Evolutionary conservation across 2,888 invertebrate species (phyloP).

Genomic region (Synanthedon vespiformis): DNA sequence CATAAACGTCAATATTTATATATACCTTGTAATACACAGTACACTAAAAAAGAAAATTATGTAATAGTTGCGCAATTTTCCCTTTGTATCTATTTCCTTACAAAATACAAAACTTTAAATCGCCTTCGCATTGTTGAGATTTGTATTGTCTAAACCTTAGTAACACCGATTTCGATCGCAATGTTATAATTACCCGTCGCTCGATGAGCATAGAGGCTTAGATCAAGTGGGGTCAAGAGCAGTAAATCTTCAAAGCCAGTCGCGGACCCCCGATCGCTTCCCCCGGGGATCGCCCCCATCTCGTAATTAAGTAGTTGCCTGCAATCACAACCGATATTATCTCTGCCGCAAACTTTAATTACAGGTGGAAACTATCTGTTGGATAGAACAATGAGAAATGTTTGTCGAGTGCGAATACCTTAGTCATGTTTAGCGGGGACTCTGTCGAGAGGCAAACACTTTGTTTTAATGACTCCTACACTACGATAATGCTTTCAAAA

Average conservation of each 20-base stretch:
- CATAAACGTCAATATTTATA: too few species aligned
- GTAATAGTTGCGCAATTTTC: too few species aligned
- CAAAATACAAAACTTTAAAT: too few species aligned
- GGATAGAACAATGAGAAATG: slow-evolving; percentile 19
- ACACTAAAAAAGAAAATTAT: too few species aligned
- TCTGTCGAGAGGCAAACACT: slow-evolving; percentile 17
- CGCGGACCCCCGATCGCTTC: slow-evolving; percentile 21
- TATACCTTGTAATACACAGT: too few species aligned
- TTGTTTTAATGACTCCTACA: slow-evolving; percentile 12
- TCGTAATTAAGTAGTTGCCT: slow-evolving; percentile 50
- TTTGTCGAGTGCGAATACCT: slow-evolving; percentile 12
- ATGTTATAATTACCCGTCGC: slow-evolving; percentile 21
- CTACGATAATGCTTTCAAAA: slow-evolving; percentile 1
- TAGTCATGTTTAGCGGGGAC: slow-evolving; percentile 13
- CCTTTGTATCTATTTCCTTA: too few species aligned
- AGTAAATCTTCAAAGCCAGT: slow-evolving; percentile 42
- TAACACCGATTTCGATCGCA: slow-evolving; percentile 18
- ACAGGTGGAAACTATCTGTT: slow-evolving; percentile 20
- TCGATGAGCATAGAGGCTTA: slow-evolving; percentile 6
- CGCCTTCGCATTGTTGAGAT: too few species aligned
- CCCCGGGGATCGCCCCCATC: slow-evolving; percentile 18
- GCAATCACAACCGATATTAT: slow-evolving; percentile 47
- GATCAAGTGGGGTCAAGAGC: slow-evolving; percentile 46
- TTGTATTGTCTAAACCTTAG: slow-evolving; percentile 1
- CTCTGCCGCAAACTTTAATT: slow-evolving; percentile 47